A percentile compares a stretch with the other conserved stretches of the same genome.
These are phyloP conservation scores for Drosophila kanekoi DNA, from an alignment of 2,888 invertebrate species.

Conservation along the genomic window DNA sequence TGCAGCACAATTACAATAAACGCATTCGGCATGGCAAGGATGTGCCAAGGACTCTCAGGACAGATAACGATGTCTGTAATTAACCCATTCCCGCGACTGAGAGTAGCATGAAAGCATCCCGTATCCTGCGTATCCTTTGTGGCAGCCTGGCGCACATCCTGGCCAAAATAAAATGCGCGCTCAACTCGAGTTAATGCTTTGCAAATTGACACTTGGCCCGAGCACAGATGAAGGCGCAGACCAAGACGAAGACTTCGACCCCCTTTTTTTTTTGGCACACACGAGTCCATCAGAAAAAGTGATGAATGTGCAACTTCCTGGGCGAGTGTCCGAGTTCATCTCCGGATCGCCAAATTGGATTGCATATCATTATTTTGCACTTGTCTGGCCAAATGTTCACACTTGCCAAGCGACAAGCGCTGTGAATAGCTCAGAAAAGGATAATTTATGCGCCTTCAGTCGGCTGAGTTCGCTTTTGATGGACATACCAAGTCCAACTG, in stretches of 20 bases:
- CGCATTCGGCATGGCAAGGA: slow-evolving; percentile 68
- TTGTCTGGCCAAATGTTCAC: slow-evolving; percentile 74
- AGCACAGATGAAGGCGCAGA: not conserved
- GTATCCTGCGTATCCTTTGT: slow-evolving; percentile 16
- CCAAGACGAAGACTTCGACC: not conserved
- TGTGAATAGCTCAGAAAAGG: slow-evolving; percentile 50
- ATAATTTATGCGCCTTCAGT: slow-evolving; percentile 74
- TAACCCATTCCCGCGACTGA: slow-evolving; percentile 42
- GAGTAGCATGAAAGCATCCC: slow-evolving; percentile 58
- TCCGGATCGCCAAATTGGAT: slow-evolving; percentile 68
- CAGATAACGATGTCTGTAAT: slow-evolving; percentile 59
- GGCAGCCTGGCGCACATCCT: slow-evolving; percentile 2
- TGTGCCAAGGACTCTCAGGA: slow-evolving; percentile 40
- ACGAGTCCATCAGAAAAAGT: slow-evolving; percentile 73
- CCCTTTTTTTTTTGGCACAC: not conserved
- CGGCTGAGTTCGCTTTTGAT: slow-evolving; percentile 62
- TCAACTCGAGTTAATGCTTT: slow-evolving; percentile 66
- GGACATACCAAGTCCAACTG: slow-evolving; percentile 68
- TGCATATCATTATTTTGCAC: slow-evolving; percentile 81
- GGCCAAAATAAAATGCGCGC: slow-evolving; percentile 27
- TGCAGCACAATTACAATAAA: slow-evolving; percentile 73
- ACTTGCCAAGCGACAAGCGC: slow-evolving; percentile 48
- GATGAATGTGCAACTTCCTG: slow-evolving; percentile 80
- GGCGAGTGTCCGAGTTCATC: slow-evolving; percentile 38
- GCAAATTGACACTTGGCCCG: slow-evolving; percentile 75